Evolutionary conservation across 2,113 vertebrate genomes (phyloP).

Genomic region (Tyrannus savana): DNA sequence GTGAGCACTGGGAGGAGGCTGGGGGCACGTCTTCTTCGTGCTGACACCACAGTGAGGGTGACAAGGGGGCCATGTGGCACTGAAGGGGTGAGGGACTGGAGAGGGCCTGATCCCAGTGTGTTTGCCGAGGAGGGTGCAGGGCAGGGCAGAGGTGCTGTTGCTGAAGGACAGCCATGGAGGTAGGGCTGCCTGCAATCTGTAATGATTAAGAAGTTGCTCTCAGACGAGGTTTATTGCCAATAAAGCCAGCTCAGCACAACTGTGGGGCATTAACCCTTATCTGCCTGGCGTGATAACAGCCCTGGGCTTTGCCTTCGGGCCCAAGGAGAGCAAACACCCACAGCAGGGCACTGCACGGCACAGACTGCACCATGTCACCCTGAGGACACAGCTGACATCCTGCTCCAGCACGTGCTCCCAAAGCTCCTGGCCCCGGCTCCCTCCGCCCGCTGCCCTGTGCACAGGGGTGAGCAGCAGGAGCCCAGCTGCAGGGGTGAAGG

Average conservation of each 20-base stretch:
- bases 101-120: background rate
- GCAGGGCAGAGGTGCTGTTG: slow-evolving; percentile 7
- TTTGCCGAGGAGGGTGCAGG: background rate
- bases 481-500: fast-evolving
- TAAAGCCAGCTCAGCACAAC: slow-evolving; percentile 41
- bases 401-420: background rate
- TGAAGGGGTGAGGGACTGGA: background rate
- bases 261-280: slow-evolving; percentile 33
- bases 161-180: slow-evolving; percentile 9
- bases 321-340: background rate
- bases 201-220: slow-evolving; percentile 34
- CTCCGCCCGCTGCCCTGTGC: fast-evolving
- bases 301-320: background rate
- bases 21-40: fast-evolving
- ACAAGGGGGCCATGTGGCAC: background rate
- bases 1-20: background rate
- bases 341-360: background rate
- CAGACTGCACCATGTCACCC: background rate
- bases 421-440: background rate
- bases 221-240: background rate
- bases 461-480: background rate
- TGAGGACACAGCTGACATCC: background rate
- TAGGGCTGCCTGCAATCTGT: slow-evolving; percentile 16
- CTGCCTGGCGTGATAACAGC: background rate
- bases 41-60: background rate